phyloP scores from a whole-genome alignment of 1,140 invertebrate species.

The Cardiocondyla obscurior region DNA sequence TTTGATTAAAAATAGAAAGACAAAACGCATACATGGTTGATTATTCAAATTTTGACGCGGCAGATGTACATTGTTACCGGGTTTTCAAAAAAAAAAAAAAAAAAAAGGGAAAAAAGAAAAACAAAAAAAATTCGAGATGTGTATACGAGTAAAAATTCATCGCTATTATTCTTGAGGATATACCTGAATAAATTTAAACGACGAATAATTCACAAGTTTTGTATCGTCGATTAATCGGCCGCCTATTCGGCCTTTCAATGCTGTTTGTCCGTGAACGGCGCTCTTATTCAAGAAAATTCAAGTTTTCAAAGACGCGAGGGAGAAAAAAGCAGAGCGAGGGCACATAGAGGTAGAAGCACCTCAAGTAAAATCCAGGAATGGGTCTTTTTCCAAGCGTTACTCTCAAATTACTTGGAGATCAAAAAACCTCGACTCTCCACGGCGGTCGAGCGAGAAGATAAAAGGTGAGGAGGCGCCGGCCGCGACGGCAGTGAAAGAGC shows the following conservation, averaged over 20 bases:
- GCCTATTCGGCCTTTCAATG: background rate
- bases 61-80: background rate
- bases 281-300: slow-evolving; percentile 7
- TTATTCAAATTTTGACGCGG: background rate
- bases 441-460: slow-evolving; percentile 28
- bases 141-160: no score
- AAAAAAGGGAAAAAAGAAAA: no score
- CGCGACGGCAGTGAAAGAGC: slow-evolving; percentile 33
- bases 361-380: slow-evolving; percentile 5
- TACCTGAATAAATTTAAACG: background rate
- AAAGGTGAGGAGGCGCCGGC: slow-evolving; percentile 19
- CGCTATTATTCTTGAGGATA: background rate
- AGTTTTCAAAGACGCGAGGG: background rate
- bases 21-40: background rate
- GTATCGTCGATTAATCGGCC: background rate
- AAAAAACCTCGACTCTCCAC: slow-evolving; percentile 41
- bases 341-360: background rate
- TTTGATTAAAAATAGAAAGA: slow-evolving; percentile 3
- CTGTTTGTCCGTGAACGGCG: background rate
- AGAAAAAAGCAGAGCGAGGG: background rate
- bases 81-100: no score
- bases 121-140: background rate
- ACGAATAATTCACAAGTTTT: background rate
- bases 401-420: slow-evolving; percentile 60
- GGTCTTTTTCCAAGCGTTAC: slow-evolving; percentile 32